These are phyloP conservation scores for Saimiri boliviensis DNA, from an alignment of 2,113 vertebrate genomes.

Conservation along the genomic window DNA sequence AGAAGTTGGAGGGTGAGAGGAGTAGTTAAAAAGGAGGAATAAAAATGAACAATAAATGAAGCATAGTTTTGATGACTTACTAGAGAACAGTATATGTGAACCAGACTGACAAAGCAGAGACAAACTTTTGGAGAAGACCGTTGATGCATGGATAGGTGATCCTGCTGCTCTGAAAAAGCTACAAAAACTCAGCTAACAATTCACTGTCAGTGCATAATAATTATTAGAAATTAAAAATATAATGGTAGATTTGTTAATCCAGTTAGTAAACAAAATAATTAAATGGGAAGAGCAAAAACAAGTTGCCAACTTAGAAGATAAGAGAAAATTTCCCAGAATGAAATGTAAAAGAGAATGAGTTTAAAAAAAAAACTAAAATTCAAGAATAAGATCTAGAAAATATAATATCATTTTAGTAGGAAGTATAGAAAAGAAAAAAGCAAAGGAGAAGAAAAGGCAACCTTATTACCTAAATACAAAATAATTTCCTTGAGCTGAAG, in stretches of 20 bases:
- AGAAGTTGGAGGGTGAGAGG: accelerated
- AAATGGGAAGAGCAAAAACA: not conserved
- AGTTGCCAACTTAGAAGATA: not conserved
- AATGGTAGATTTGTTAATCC: not conserved
- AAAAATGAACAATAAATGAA: not conserved
- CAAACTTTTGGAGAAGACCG: not conserved
- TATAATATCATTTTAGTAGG: not conserved
- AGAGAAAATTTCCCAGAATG: conserved; percentile 9
- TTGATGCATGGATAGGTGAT: not conserved
- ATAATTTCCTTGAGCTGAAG: not conserved
- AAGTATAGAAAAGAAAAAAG: not conserved
- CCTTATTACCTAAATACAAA: not conserved
- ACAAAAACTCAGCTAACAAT: not conserved
- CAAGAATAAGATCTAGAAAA: not conserved
- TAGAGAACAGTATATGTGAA: not conserved
- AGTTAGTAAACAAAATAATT: conserved; percentile 4
- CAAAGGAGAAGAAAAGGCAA: not conserved
- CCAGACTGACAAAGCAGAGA: not conserved
- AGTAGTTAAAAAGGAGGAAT: not conserved
- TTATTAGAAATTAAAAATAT: not conserved
- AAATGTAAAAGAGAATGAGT: not conserved
- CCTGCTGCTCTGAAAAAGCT: not conserved
- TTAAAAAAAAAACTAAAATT: not conserved
- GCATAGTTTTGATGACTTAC: not conserved
- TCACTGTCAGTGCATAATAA: not conserved